Percentiles rank a stretch among this genome's conserved stretches.
These are phyloP conservation scores for Clistopyga incitator DNA, from an alignment of 2,888 invertebrate species.

Conservation along the genomic window DNA sequence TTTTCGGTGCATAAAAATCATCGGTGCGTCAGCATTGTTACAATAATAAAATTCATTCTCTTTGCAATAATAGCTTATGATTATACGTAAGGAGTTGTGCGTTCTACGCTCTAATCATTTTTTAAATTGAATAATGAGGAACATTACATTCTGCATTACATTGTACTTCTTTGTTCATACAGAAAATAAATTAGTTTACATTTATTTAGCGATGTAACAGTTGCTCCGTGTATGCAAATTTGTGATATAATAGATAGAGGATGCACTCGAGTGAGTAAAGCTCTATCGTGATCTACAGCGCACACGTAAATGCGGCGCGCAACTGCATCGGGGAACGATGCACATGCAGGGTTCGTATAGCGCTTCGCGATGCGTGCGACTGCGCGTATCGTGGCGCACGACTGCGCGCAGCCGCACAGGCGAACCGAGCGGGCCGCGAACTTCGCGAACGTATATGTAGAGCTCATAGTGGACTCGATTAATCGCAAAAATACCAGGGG, in stretches of 20 bases:
- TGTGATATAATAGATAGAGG: slow-evolving; percentile 27
- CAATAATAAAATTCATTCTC: not conserved
- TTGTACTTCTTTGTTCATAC: not conserved
- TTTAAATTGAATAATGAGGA: not conserved
- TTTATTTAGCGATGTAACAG: slow-evolving; percentile 1
- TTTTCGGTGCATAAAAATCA: too few species aligned
- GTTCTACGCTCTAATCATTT: not conserved
- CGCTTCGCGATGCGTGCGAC: slow-evolving; percentile 58
- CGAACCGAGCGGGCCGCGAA: slow-evolving; percentile 55
- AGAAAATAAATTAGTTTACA: not conserved
- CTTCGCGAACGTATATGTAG: slow-evolving; percentile 81
- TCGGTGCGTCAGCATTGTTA: not conserved
- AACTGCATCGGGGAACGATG: slow-evolving; percentile 64
- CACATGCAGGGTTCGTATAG: not conserved
- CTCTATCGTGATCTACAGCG: slow-evolving; percentile 42
- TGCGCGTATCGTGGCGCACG: slow-evolving; percentile 78
- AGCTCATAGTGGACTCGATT: slow-evolving; percentile 66
- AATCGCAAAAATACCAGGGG: not conserved
- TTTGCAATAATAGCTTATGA: not conserved
- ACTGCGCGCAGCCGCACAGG: slow-evolving; percentile 75
- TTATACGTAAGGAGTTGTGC: not conserved
- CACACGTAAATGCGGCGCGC: slow-evolving; percentile 9
- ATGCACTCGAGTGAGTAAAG: slow-evolving; percentile 36
- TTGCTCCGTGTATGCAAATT: slow-evolving; percentile 15
- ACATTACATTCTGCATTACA: not conserved